Evolutionary conservation across 23 tunicate species (phyloP), one percentile per base, ranked within the genome.

Genomic region (Botrylloides violaceus): DNA sequence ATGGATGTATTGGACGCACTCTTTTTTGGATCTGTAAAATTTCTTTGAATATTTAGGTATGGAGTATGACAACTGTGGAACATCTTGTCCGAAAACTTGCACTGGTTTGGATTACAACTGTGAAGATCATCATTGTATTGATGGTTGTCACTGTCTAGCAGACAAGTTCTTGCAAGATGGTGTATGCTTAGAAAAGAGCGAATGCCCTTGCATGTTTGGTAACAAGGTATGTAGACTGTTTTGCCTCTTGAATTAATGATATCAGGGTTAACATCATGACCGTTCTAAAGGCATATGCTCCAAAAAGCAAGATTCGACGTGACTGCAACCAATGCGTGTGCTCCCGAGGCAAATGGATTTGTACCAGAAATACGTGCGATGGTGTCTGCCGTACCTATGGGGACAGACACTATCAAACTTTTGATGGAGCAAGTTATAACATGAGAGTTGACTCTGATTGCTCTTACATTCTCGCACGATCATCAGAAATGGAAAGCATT

Each of bases 241-340:
- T n/a, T n/a, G n/a, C n/a, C n/a, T n/a, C n/a, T n/a, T n/a, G n/a
- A n/a, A n/a, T n/a, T n/a, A n/a, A n/a, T n/a, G n/a, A n/a, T n/a
- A n/a, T n/a, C n/a, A n/a, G n/a, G n/a, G n/a, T n/a, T n/a, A n/a
- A n/a, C n/a, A n/a, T 60, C 24, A n/a, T 23, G 26, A 15, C 29
- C 37, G 27, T 23, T 64, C 20, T 12, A 20, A 35, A 87, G 90
- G 79, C 81, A 1, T 95, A 95, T 53, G 66, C 74, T 56, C 99
- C 99, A 61, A 87, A 90, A 58, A 87, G 96, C 76, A 90, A 90
- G 55, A 88, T 95, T 9, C 78, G 96, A 21, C 86, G 99, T 19
- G 99, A 95, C 72, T 95, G 99, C 78, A 95, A 95, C 71, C 99
- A 95, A 75, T 95, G 99, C 64, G 99, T 95, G 25, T 95, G 99